Base-by-base conservation (phyloP, 2,797 vertebrate species). In the Paedocypris micromegethes region DNA sequence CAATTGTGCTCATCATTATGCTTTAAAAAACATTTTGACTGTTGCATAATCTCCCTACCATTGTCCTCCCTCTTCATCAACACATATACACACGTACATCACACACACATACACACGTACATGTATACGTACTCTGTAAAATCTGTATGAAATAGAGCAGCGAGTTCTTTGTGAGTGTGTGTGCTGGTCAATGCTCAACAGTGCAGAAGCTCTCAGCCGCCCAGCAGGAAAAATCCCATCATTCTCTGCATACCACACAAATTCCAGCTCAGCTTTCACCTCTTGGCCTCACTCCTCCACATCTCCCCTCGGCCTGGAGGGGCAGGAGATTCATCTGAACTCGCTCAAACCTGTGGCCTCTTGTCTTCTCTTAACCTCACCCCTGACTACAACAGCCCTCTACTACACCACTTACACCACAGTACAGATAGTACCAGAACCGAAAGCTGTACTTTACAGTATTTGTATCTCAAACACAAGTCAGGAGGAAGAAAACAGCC, bases 171-270 rank as follows among this genome's bases (percentile, higher is more conserved):
- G 72, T 59, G 66, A 51, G 65, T 62, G 46, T 68, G 64, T 63
- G 57, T 51, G 71, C 45, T 72, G 63, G 71, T 68, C 58, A 47
- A 67, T 68, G 73, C 78, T 73, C 72, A 68, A 63, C 58, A 74
- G 78, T 76, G 70, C 60, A 77, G 62, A 69, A 76, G 75, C 71
- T 73, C 77, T 79, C 72, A 74, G 75, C 69, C 72, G 78, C 76
- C 74, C 74, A 71, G 77, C 80, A 79, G 85, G 80, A 81, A 85
- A 82, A 87, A 82, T 84, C 81, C 81, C 79, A 81, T 77, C 84
- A 85, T 88, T 85, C 88, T 76, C 82, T 62, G 75, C 84, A 90
- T 90, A 89, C 89, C 85, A 79, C 72, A 77, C 77, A 84, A 84
- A 90, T 89, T 89, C 87, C 85, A 78, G 81, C 78, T 83, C 79